Percentiles rank a stretch among this genome's conserved stretches.
These are phyloP conservation scores for Rhinogobio ventralis DNA, from an alignment of 2,797 vertebrate genomes.

Conservation along the genomic window DNA sequence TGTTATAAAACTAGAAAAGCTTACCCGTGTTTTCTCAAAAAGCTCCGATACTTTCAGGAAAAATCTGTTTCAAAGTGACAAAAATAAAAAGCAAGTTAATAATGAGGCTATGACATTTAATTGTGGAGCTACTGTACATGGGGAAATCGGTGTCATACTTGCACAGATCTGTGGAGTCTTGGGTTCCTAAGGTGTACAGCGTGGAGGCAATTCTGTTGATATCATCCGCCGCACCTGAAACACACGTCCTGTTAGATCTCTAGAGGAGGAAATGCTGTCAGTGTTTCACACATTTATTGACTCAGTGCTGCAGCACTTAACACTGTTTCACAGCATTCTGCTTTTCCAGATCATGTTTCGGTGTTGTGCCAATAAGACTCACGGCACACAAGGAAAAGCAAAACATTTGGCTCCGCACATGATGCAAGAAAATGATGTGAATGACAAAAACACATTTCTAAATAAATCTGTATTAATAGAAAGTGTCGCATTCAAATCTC, in stretches of 20 bases:
- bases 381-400: neutral
- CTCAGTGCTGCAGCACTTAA: neutral
- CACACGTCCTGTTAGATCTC: conserved; percentile 22
- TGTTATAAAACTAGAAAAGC: conserved; percentile 58
- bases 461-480: neutral
- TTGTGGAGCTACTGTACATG: neutral
- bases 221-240: conserved; percentile 92
- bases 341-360: conserved; percentile 24
- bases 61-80: conserved; percentile 80
- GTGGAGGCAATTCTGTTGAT: conserved; percentile 98
- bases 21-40: conserved; percentile 97
- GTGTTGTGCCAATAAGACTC: conserved; percentile 34
- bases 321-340: conserved; percentile 6
- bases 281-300: conserved; percentile 18
- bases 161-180: conserved; percentile 97
- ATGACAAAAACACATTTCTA: neutral
- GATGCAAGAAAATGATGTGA: neutral
- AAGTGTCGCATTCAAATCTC: neutral
- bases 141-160: conserved; percentile 75
- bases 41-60: conserved; percentile 97
- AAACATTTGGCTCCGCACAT: neutral
- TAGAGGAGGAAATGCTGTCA: neutral
- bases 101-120: neutral
- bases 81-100: conserved; percentile 20
- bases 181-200: conserved; percentile 93